Evolutionary conservation across 2,113 vertebrate genomes (phyloP).

Genomic region (Perccottus glenii): DNA sequence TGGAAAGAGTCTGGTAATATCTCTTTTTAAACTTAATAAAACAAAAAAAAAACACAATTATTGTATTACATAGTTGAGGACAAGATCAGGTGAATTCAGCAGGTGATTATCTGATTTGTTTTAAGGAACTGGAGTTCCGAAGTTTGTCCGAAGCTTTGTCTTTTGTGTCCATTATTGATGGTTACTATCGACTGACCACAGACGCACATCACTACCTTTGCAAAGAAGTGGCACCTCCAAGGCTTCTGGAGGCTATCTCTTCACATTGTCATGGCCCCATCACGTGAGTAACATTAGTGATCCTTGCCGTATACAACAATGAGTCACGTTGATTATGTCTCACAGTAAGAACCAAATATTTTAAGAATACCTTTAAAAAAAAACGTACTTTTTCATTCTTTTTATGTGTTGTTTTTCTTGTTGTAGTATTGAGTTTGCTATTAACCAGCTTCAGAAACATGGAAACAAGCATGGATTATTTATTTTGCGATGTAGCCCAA

Average conservation of each 20-base stretch:
- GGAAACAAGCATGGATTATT: conserved; percentile 89
- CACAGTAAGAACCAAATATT: neutral
- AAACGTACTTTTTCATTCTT: neutral
- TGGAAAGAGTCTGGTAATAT: conserved; percentile 89
- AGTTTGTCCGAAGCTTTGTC: conserved; percentile 90
- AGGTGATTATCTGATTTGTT: neutral
- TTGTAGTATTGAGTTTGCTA: conserved; percentile 92
- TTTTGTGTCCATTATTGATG: conserved; percentile 94
- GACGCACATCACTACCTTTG: conserved; percentile 98
- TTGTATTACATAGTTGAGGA: neutral
- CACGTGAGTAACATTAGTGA: conserved; percentile 82
- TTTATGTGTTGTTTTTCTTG: conserved; percentile 3
- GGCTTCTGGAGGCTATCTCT: conserved; percentile 88
- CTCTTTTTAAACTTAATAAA: neutral
- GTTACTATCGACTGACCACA: conserved; percentile 93
- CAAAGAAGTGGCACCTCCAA: conserved; percentile 95
- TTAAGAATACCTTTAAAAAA: neutral
- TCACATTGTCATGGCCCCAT: conserved; percentile 94
- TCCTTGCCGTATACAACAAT: too few species aligned
- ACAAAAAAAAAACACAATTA: too few species aligned
- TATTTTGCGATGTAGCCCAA: conserved; percentile 93
- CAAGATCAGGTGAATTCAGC: neutral
- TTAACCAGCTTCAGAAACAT: conserved; percentile 86
- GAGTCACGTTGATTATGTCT: neutral
- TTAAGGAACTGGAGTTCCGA: conserved; percentile 92